Percentiles rank a stretch among this genome's conserved stretches.
Evolutionary conservation across 2,113 vertebrate genomes (phyloP).

Genomic region (Copsychus sechellarum): DNA sequence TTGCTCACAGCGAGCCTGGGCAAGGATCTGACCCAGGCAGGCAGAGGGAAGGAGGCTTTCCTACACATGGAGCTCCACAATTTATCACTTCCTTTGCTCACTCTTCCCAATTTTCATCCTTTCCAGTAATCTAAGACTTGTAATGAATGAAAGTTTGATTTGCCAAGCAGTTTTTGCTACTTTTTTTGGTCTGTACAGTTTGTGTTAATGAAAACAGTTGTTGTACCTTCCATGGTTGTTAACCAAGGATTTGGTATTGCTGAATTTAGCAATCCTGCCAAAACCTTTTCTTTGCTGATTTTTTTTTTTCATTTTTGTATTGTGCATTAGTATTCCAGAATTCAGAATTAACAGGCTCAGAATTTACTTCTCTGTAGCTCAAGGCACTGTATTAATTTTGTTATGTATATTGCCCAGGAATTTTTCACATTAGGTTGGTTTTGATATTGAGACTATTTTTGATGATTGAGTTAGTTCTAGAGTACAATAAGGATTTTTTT

Average conservation of each 20-base stretch:
- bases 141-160: not conserved
- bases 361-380: not conserved
- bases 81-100: not conserved
- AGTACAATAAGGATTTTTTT: not conserved
- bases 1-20: not conserved
- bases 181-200: not conserved
- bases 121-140: not conserved
- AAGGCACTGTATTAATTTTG: not conserved
- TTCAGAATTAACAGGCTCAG: not conserved
- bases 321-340: not conserved
- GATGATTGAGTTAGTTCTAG: not conserved
- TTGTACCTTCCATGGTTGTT: not conserved
- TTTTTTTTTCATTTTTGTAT: not conserved
- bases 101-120: not conserved
- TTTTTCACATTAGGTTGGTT: not conserved
- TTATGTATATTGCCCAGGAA: not conserved
- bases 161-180: not conserved
- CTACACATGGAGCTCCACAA: not conserved
- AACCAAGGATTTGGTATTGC: not conserved
- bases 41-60: not conserved
- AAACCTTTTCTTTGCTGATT: not conserved
- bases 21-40: accelerated
- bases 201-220: not conserved
- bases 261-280: not conserved
- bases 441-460: not conserved